Evolutionary conservation across 2,888 invertebrate species (phyloP), one percentile per base, ranked within the genome.

Genomic region (Rhaphigaster nebulosa): DNA sequence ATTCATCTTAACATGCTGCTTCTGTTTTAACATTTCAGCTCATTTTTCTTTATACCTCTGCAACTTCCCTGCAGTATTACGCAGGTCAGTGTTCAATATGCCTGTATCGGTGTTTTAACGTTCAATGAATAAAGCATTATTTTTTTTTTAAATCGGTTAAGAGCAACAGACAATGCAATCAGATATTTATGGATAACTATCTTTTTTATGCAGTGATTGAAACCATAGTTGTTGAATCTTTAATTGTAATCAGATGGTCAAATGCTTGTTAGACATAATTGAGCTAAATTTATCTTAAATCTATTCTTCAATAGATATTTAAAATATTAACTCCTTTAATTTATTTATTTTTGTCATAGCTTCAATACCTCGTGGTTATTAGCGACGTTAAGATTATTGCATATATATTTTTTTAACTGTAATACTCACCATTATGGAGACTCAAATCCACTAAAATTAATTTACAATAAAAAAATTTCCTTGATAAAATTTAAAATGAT

Each of bases 1-100:
- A n/a, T 38, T 38, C 20, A 38, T 18, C 23, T 76, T 38, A 76
- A 23, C 70, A 76, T 38, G 70, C 20, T 20, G 20, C 1, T 29
- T 76, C 20, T 76, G 18, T 76, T 34, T 76, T 76, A 76, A 76
- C 34, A 34, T 34, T 70, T 70, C 70, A 76, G 29, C 20, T 76
- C 34, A 76, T 76, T 76, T 76, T 38, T 76, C 70, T 76, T 76
- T 34, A 38, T 38, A 76, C 70, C 70, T 38, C 70, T 76, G 70
- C 70, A 76, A 76, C 70, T 38, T 76, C 26, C 70, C 70, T 76
- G 70, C 70, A 76, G 70, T 76, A 76, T 76, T 76, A 76, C 70
- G 70, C 70, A 38, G 70, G 70, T 76, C 70, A 76, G 70, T 38
- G 70, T 38, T 38, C 70, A 76, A 76, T 76, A 76, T 76, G 34